phyloP scores from a whole-genome alignment of 1,140 invertebrate species.

The Tetramorium simillimum region DNA sequence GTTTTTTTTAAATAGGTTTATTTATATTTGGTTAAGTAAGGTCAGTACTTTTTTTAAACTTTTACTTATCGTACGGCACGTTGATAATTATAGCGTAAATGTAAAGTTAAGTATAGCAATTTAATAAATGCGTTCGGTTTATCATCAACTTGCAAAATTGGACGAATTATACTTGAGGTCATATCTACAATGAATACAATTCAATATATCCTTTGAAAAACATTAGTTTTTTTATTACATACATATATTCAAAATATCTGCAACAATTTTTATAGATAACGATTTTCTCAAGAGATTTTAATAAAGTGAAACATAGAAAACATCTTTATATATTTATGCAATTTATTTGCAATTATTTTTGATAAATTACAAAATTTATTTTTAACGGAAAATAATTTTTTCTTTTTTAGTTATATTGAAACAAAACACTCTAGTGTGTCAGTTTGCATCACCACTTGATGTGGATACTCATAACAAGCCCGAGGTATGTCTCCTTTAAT shows the following conservation, averaged over 20 bases:
- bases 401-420: constrained; percentile 96
- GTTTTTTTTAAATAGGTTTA: constrained; percentile 28
- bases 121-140: neutral
- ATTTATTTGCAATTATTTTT: neutral
- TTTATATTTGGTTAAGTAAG: neutral
- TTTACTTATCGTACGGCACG: neutral
- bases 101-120: neutral
- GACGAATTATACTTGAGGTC: neutral
- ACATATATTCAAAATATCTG: neutral
- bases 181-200: neutral
- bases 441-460: constrained; percentile 97
- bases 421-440: constrained; percentile 95
- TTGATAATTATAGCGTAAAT: constrained; percentile 24
- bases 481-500: constrained; percentile 89
- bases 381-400: constrained; percentile 12
- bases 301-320: neutral
- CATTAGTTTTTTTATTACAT: neutral
- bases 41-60: neutral
- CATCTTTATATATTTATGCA: neutral
- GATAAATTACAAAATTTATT: neutral
- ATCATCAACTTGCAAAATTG: neutral
- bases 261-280: neutral
- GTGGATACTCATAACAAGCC: constrained; percentile 98
- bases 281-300: neutral
- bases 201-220: neutral